A percentile compares a stretch with the other conserved stretches of the same genome.
Evolutionary conservation across 2,797 vertebrate species (phyloP).

Genomic region (Setipinna tenuifilis): DNA sequence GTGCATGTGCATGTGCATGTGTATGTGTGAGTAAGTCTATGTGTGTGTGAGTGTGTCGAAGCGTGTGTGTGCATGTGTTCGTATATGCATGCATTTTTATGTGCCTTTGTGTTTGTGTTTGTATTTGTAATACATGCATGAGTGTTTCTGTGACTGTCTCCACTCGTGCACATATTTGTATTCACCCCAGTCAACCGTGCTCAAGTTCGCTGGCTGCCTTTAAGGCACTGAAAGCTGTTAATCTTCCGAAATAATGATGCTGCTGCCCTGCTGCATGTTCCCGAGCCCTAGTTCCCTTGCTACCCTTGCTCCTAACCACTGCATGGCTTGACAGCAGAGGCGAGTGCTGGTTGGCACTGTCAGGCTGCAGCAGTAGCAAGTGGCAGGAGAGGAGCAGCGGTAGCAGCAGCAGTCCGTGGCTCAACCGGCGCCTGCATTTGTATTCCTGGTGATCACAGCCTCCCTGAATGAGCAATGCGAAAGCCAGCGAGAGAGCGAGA

Average conservation of each 20-base stretch:
- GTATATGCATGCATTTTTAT: background rate
- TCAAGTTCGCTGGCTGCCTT: background rate
- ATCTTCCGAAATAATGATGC: background rate
- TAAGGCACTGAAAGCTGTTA: background rate
- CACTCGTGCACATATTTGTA: background rate
- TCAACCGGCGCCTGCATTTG: background rate
- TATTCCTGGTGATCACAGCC: slow-evolving; percentile 18
- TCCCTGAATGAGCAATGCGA: background rate
- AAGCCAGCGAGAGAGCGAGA: background rate
- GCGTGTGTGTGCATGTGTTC: too few species aligned
- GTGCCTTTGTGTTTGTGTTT: background rate
- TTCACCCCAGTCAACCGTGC: background rate
- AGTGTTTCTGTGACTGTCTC: too few species aligned
- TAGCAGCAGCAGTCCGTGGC: background rate
- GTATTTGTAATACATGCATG: too few species aligned
- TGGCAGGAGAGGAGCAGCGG: background rate
- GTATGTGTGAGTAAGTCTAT: background rate
- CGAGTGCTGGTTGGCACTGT: background rate
- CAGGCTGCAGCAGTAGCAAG: background rate
- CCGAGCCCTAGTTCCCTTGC: background rate
- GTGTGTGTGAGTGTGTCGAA: background rate
- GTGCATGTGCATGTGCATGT: background rate
- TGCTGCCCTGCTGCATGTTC: background rate
- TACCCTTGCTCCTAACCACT: background rate
- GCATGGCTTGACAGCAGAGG: background rate